Conservation (phyloP, 2,888 invertebrate genomes). For the Baccha elongata region DNA sequence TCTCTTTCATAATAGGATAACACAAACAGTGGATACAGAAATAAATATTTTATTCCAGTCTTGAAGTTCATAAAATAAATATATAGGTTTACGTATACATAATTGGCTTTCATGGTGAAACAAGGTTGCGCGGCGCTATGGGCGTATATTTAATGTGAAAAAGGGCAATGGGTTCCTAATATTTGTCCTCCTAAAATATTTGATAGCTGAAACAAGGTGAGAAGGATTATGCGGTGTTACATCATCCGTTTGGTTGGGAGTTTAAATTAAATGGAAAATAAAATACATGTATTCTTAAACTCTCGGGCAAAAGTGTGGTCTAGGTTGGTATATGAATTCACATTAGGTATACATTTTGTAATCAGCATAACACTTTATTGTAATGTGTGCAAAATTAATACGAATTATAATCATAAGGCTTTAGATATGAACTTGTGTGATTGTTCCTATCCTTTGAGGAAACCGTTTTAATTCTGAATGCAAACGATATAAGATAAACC, state of each 20-base stretch:
- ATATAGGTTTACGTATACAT: slow-evolving; percentile 69
- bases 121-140: neutral
- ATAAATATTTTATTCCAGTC: neutral
- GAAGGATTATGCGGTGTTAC: slow-evolving; percentile 18
- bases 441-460: too few relatives aligned
- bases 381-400: slow-evolving; percentile 6
- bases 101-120: slow-evolving; percentile 35
- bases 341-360: slow-evolving; percentile 13
- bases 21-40: neutral
- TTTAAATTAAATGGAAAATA: slow-evolving; percentile 32
- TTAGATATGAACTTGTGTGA: too few relatives aligned
- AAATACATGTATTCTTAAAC: neutral
- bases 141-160: slow-evolving; percentile 48
- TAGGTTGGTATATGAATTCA: neutral
- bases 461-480: too few relatives aligned
- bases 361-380: slow-evolving; percentile 26
- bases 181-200: slow-evolving; percentile 37
- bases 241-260: slow-evolving; percentile 2
- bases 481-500: too few relatives aligned
- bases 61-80: slow-evolving; percentile 19
- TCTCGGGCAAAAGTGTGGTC: neutral
- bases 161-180: slow-evolving; percentile 57
- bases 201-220: slow-evolving; percentile 45
- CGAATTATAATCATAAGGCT: neutral
- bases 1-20: slow-evolving; percentile 25